These are phyloP conservation scores for Centropyge bicolor DNA, from an alignment of 2,797 vertebrate genomes.

Conservation along the genomic window DNA sequence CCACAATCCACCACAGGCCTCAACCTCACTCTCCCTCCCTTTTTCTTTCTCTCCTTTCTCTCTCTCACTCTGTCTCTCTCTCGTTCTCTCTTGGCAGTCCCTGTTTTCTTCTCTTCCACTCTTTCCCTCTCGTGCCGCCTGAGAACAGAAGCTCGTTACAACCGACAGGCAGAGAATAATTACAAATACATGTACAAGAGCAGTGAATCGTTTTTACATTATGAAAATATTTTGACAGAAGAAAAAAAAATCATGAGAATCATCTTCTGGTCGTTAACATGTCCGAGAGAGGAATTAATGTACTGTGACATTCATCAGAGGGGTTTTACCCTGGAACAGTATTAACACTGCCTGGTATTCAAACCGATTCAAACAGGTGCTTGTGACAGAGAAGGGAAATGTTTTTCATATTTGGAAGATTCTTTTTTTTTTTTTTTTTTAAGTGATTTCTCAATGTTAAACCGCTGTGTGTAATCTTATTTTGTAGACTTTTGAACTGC, in stretches of 20 bases:
- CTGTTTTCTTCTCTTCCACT: slow-evolving; percentile 1
- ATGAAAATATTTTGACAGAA: slow-evolving; percentile 46
- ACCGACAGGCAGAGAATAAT: slow-evolving; percentile 37
- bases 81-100: slow-evolving; percentile 10
- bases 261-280: slow-evolving; percentile 24
- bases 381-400: neutral
- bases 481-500: neutral
- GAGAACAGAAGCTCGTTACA: slow-evolving; percentile 24
- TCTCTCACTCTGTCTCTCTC: slow-evolving; percentile 59
- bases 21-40: slow-evolving; percentile 72
- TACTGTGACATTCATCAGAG: slow-evolving; percentile 6
- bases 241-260: slow-evolving; percentile 34
- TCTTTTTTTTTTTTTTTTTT: neutral
- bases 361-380: slow-evolving; percentile 50
- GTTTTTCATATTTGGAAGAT: neutral
- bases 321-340: neutral
- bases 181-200: slow-evolving; percentile 48
- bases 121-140: neutral
- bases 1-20: slow-evolving; percentile 82
- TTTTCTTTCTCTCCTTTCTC: slow-evolving; percentile 55
- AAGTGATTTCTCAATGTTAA: neutral
- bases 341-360: neutral
- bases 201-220: slow-evolving; percentile 47
- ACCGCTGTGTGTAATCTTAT: neutral
- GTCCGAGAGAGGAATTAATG: slow-evolving; percentile 15